Conservation (phyloP, 2,888 invertebrate genomes). For the Machimus atricapillus region DNA sequence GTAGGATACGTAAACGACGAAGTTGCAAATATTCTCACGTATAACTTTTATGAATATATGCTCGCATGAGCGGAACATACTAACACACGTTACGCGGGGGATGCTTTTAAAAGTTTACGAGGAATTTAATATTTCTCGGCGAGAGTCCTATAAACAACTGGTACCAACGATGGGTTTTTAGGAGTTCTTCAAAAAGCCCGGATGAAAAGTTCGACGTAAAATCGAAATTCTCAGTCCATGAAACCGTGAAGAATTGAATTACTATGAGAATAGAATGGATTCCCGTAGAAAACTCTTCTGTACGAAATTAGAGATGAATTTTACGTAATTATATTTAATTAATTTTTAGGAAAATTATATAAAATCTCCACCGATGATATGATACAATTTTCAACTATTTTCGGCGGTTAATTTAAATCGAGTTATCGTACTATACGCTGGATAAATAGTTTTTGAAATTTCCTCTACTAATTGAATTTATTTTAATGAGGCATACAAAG, state of each 20-base stretch:
- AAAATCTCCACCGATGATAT: neutral
- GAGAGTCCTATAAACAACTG: neutral
- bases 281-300: neutral
- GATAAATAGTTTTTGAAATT: too few relatives aligned
- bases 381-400: neutral
- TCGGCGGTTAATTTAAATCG: too few relatives aligned
- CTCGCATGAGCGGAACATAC: neutral
- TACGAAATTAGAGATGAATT: neutral
- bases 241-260: neutral
- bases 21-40: neutral
- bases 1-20: neutral
- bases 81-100: neutral
- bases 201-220: neutral
- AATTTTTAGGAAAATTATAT: neutral
- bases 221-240: neutral
- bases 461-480: too few relatives aligned
- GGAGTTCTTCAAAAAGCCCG: neutral
- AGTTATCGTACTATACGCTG: too few relatives aligned
- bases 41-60: neutral
- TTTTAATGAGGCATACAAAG: too few relatives aligned
- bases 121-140: neutral
- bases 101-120: neutral
- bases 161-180: neutral
- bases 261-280: neutral
- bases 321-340: neutral